These are phyloP conservation scores for Scopus umbretta DNA, from an alignment of 2,113 vertebrate genomes.

Conservation along the genomic window DNA sequence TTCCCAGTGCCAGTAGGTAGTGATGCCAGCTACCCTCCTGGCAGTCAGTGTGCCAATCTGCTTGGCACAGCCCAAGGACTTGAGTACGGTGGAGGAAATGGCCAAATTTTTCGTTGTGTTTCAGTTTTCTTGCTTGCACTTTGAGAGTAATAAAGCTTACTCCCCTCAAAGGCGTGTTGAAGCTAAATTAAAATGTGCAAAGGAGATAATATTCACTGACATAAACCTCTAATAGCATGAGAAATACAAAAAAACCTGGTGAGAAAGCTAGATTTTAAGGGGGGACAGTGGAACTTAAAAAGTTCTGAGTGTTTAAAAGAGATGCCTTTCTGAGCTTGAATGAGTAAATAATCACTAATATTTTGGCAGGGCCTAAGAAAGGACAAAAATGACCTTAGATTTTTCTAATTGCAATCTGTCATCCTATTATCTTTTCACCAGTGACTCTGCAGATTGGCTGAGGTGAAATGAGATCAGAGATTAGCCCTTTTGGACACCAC, in stretches of 20 bases:
- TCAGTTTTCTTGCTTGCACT: neutral
- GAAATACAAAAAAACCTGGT: neutral
- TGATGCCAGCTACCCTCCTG: neutral
- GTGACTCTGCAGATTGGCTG: neutral
- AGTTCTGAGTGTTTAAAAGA: neutral
- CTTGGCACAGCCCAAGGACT: neutral
- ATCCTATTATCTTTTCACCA: neutral
- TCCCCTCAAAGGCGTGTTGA: neutral
- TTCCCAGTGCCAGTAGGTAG: neutral
- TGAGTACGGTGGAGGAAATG: neutral
- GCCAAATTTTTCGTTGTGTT: neutral
- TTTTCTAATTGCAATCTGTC: neutral
- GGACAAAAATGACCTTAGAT: neutral
- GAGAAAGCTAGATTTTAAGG: neutral
- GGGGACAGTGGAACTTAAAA: neutral
- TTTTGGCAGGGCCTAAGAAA: neutral
- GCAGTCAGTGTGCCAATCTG: rapidly evolving
- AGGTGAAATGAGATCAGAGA: neutral
- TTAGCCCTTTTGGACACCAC: neutral
- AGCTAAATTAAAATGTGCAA: neutral
- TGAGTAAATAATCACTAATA: neutral
- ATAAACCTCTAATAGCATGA: neutral
- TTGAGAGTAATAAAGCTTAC: neutral
- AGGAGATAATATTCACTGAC: neutral
- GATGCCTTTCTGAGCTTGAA: neutral